Conservation (phyloP, 1,140 invertebrate species). For the Tribolium madens region DNA sequence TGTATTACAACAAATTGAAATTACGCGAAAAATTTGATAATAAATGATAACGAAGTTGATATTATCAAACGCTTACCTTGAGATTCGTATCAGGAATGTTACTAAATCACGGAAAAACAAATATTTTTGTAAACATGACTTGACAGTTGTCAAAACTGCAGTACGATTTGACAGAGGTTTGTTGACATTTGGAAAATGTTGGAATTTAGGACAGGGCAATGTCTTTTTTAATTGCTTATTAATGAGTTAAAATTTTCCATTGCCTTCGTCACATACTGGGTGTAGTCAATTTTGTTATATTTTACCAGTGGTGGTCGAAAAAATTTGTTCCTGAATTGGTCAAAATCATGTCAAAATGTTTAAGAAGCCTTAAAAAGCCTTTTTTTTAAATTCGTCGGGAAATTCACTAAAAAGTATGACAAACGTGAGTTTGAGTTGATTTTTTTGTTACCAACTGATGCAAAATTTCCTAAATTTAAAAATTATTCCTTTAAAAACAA, state of each 20-base stretch:
- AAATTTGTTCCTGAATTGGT: too few relatives aligned
- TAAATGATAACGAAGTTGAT: neutral
- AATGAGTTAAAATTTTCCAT: neutral
- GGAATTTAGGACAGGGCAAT: neutral
- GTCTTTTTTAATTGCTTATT: neutral
- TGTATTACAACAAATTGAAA: neutral
- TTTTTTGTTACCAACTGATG: too few relatives aligned
- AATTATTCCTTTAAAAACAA: too few relatives aligned
- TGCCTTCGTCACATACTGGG: too few relatives aligned
- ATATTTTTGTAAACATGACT: conserved; percentile 20
- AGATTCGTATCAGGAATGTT: neutral
- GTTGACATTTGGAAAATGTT: neutral
- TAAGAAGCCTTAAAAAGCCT: too few relatives aligned
- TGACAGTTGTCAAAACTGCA: conserved; percentile 18
- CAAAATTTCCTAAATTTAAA: too few relatives aligned
- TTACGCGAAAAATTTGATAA: neutral
- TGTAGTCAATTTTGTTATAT: too few relatives aligned
- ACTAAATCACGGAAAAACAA: conserved; percentile 4
- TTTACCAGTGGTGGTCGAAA: too few relatives aligned
- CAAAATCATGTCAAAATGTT: too few relatives aligned
- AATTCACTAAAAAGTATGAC: too few relatives aligned
- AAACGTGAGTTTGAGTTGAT: too few relatives aligned
- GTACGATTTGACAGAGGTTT: neutral
- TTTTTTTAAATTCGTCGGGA: too few relatives aligned
- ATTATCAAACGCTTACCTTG: neutral